phyloP scores from a whole-genome alignment of 2,888 invertebrate species.

The Pandemis cinnamomeana region DNA sequence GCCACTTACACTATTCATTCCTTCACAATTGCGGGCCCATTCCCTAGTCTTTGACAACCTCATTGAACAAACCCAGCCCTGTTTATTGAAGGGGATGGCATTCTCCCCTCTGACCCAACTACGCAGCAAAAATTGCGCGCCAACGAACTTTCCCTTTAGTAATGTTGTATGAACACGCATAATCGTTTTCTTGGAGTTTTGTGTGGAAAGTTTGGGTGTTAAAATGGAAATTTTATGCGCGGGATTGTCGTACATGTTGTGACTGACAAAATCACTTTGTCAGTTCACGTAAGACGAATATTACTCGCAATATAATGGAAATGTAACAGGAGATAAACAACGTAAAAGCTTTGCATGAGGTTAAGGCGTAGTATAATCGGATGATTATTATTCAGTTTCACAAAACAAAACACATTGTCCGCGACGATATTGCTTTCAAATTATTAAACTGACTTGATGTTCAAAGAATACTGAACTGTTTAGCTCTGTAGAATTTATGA shows the following conservation, averaged over 20 bases:
- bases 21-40: constrained; percentile 8
- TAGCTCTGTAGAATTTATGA: background rate
- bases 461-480: background rate
- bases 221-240: constrained; percentile 6
- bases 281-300: background rate
- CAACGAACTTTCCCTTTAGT: constrained; percentile 24
- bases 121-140: constrained; percentile 21
- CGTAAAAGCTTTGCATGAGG: background rate
- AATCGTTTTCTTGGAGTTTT: constrained; percentile 3
- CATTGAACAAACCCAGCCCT: constrained; percentile 34
- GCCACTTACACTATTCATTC: constrained; percentile 10
- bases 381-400: background rate
- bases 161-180: constrained; percentile 32
- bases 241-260: background rate
- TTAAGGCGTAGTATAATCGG: background rate
- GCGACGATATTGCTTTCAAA: background rate
- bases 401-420: background rate
- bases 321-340: background rate
- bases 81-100: constrained; percentile 29
- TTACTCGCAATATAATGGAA: background rate
- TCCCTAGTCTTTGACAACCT: constrained; percentile 28
- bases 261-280: background rate
- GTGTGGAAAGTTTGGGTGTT: constrained; percentile 14
- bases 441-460: background rate
- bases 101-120: constrained; percentile 31